Conservation (phyloP, 2,797 vertebrate species). For the Spondyliosoma cantharus region DNA sequence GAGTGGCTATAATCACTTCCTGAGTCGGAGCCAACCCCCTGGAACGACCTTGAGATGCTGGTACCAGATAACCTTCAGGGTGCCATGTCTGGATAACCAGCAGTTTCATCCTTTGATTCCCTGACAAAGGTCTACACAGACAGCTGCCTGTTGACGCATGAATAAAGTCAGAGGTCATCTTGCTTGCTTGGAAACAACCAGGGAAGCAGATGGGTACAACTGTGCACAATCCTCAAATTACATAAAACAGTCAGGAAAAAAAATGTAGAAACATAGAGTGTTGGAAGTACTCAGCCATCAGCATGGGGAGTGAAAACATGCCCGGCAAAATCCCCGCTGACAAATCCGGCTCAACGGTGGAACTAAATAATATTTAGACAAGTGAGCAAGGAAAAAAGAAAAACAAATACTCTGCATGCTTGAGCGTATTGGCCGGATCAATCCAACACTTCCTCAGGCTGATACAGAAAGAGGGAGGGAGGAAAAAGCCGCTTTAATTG, state of each 20-base stretch:
- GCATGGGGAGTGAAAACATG: slow-evolving; percentile 70
- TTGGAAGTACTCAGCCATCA: slow-evolving; percentile 58
- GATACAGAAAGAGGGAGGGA: slow-evolving; percentile 67
- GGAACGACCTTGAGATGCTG: slow-evolving; percentile 65
- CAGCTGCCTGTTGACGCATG: slow-evolving; percentile 53
- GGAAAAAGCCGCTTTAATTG: slow-evolving; percentile 69
- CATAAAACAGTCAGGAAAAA: slow-evolving; percentile 47
- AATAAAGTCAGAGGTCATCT: slow-evolving; percentile 46
- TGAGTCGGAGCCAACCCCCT: slow-evolving; percentile 31
- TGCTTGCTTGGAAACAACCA: slow-evolving; percentile 44
- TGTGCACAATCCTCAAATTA: slow-evolving; percentile 59
- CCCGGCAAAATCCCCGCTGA: slow-evolving; percentile 74
- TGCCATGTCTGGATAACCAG: slow-evolving; percentile 27
- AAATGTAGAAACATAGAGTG: slow-evolving; percentile 31
- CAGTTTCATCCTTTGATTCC: slow-evolving; percentile 33
- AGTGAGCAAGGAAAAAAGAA: slow-evolving; percentile 68
- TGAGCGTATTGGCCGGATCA: slow-evolving; percentile 73
- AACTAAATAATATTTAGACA: slow-evolving; percentile 83
- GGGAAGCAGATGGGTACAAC: slow-evolving; percentile 50
- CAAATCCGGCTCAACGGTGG: slow-evolving; percentile 79
- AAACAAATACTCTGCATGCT: slow-evolving; percentile 79
- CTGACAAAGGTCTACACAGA: slow-evolving; percentile 45
- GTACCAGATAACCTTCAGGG: slow-evolving; percentile 63
- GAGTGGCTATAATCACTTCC: slow-evolving; percentile 33
- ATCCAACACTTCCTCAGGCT: slow-evolving; percentile 77